Percentiles rank a stretch among this genome's conserved stretches.
phyloP scores from a whole-genome alignment of 2,113 vertebrate species.

The Salvelinus alpinus region DNA sequence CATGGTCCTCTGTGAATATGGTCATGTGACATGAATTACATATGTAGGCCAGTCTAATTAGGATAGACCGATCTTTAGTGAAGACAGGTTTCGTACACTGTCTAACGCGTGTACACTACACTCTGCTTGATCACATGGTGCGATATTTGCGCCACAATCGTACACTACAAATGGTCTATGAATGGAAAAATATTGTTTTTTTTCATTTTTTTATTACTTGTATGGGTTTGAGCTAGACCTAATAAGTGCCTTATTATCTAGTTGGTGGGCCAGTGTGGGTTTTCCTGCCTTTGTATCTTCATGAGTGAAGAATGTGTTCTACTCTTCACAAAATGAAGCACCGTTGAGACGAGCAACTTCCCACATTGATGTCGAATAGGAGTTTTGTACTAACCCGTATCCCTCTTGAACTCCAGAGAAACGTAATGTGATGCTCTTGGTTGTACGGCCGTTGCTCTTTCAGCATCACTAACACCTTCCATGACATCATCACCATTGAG shows the following conservation, averaged over 20 bases:
- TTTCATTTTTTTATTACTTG: conserved; percentile 8
- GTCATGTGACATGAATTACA: conserved; percentile 28
- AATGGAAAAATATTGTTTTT: conserved; percentile 1
- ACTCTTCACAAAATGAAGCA: conserved; percentile 5
- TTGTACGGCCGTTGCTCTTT: conserved; percentile 20
- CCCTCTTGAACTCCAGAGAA: conserved; percentile 32
- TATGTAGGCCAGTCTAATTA: conserved; percentile 36
- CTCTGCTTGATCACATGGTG: conserved; percentile 45
- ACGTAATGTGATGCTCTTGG: conserved; percentile 26
- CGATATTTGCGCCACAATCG: conserved; percentile 33
- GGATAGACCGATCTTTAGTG: conserved; percentile 44
- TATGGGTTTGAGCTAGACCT: conserved; percentile 25
- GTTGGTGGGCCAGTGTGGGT: conserved; percentile 26
- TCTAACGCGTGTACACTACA: conserved; percentile 47
- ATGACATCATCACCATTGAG: background rate
- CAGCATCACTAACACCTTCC: background rate
- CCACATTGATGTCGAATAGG: conserved; percentile 11
- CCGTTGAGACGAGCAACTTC: conserved; percentile 32
- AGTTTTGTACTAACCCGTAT: conserved; percentile 8
- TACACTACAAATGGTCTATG: conserved; percentile 35
- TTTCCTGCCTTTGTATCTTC: background rate
- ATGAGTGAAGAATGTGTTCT: background rate
- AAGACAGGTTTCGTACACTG: conserved; percentile 25
- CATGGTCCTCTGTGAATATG: conserved; percentile 34
- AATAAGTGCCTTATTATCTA: conserved; percentile 65